These are phyloP conservation scores for Otus sunia DNA, from an alignment of 2,113 vertebrate genomes.

Conservation along the genomic window DNA sequence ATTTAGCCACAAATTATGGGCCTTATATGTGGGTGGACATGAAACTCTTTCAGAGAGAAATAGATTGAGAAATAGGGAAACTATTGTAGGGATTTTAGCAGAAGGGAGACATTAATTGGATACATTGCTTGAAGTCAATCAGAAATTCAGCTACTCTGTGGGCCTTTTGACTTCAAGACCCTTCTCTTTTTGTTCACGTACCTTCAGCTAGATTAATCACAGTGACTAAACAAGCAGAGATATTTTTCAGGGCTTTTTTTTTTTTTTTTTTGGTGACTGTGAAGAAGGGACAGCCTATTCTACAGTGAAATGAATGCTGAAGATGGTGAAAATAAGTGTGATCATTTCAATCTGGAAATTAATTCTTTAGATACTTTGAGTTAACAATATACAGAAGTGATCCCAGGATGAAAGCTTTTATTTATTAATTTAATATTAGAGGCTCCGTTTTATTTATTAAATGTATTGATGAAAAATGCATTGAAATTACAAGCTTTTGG, in stretches of 20 bases:
- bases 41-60: constrained; percentile 78
- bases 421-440: background rate
- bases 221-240: constrained; percentile 62
- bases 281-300: background rate
- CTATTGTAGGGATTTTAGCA: constrained; percentile 42
- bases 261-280: background rate
- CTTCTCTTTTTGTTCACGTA: constrained; percentile 65
- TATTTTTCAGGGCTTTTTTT: constrained; percentile 30
- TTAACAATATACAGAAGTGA: background rate
- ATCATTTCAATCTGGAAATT: background rate
- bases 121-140: constrained; percentile 64
- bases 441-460: background rate
- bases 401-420: background rate
- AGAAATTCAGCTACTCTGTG: constrained; percentile 47
- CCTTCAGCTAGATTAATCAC: constrained; percentile 64
- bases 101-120: constrained; percentile 53
- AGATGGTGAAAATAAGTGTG: background rate
- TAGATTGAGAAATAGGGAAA: constrained; percentile 52
- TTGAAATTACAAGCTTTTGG: background rate
- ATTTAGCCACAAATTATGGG: constrained; percentile 87
- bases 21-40: constrained; percentile 84
- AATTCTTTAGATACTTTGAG: background rate
- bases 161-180: constrained; percentile 64
- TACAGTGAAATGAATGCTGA: background rate
- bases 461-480: background rate